Percentiles rank a stretch among this genome's conserved stretches.
Evolutionary conservation across 2,797 vertebrate genomes (phyloP).

Genomic region (Syngnathus rostellatus): DNA sequence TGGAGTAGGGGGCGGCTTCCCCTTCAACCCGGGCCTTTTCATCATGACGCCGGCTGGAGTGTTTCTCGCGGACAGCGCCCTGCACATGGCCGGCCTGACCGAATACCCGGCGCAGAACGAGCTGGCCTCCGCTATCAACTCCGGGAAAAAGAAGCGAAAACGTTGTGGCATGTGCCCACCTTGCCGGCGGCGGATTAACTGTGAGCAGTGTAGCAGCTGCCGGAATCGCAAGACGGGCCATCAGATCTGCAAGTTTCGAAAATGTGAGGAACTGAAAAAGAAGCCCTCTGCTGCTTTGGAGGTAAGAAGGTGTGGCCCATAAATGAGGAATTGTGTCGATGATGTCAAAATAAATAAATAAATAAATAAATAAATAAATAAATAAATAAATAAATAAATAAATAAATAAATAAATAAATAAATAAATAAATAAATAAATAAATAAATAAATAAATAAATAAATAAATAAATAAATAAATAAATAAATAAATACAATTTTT

Average conservation of each 20-base stretch:
- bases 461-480: neutral
- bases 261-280: constrained; percentile 99
- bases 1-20: constrained; percentile 87
- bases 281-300: constrained; percentile 98
- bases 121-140: constrained; percentile 95
- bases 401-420: too few species aligned
- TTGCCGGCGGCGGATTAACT: constrained; percentile 96
- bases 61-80: constrained; percentile 94
- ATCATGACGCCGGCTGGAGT: constrained; percentile 98
- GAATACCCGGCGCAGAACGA: constrained; percentile 97
- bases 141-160: constrained; percentile 98
- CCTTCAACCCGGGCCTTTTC: constrained; percentile 97
- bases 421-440: too few species aligned
- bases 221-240: constrained; percentile 98
- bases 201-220: constrained; percentile 99
- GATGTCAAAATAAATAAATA: too few species aligned
- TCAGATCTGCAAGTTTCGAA: constrained; percentile 99
- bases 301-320: constrained; percentile 74
- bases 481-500: too few species aligned
- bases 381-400: too few species aligned
- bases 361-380: neutral
- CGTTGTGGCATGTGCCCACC: constrained; percentile 96
- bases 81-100: constrained; percentile 96
- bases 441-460: too few species aligned
- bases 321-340: neutral